A percentile compares a stretch with the other conserved stretches of the same genome.
These are phyloP conservation scores for Trachelus stipa DNA, from an alignment of 2,888 invertebrate genomes.

Conservation along the genomic window DNA sequence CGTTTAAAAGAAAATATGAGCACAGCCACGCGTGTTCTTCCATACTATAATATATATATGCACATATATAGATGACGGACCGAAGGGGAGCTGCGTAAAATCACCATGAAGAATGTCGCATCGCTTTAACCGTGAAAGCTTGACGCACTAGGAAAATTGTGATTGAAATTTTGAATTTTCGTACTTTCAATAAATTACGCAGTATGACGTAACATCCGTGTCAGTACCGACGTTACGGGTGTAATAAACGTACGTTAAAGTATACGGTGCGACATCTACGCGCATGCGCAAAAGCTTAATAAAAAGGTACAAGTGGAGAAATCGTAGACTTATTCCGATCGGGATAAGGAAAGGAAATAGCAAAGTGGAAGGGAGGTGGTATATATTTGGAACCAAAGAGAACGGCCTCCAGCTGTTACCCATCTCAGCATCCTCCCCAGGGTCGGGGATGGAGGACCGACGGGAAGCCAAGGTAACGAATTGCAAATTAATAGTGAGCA, in stretches of 20 bases:
- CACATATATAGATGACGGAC: background rate
- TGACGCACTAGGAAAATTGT: background rate
- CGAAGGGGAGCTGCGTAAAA: background rate
- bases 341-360: background rate
- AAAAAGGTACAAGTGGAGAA: background rate
- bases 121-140: background rate
- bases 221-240: background rate
- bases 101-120: background rate
- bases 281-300: background rate
- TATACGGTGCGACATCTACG: background rate
- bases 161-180: background rate
- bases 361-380: background rate
- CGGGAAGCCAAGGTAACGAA: slow-evolving; percentile 29
- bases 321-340: background rate
- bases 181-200: background rate
- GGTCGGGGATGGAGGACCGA: slow-evolving; percentile 14
- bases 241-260: background rate
- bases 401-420: slow-evolving; percentile 51
- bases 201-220: background rate
- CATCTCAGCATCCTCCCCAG: slow-evolving; percentile 22
- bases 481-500: slow-evolving; percentile 50
- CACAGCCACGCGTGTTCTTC: too few species aligned
- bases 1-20: background rate
- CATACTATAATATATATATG: background rate
- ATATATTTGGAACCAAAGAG: slow-evolving; percentile 32